Base-by-base conservation (phyloP, 1,140 invertebrate genomes). In the Pseudoatta argentina region DNA sequence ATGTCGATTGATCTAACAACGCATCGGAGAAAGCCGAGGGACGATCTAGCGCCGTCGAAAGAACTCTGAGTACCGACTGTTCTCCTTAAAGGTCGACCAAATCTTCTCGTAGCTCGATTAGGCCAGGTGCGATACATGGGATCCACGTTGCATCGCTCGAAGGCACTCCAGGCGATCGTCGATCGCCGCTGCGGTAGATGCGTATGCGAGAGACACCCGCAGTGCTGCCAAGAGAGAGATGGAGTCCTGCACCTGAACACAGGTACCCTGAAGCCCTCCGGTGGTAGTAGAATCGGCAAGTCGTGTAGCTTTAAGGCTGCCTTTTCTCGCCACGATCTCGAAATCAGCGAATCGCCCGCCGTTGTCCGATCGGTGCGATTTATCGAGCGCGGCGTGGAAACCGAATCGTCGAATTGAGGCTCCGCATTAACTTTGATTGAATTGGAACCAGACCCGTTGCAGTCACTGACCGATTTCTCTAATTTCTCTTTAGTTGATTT, bases 61-160 rank as follows among this genome's bases (percentile, higher is more conserved):
- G 88, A 89, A 53, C 89, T 92, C 14, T 91, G 91, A 57, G 78
- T 89, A 8, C 86, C 91, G 10, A 87, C 79, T 21, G 77, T 89
- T 12, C 78, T 91, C 16, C 66, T 91, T 71, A 53, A 77, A 7
- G 85, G 86, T 71, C 75, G 78, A 12, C n/a, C 63, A 12, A 85
- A 72, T 34, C 86, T 91, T 44, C 87, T 89, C 5, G 63, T 12
- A 3, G 83, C 51, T 21, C 88, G 87, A 63, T 92, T 92, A 16
- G 94, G 94, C 94, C 94, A 94, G 14, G 94, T 95, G 24, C 93
- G 86, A 76, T 94, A 95, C 72, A 92, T 88, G 30, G 91, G 86
- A 39, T 93, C 87, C 86, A 90, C 87, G n/a, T 44, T 88, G 87
- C 89, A 93, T 44, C 90, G 89, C 85, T 93, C 93, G 30, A 91